phyloP scores from a whole-genome alignment of 1,140 invertebrate genomes.

The Cydia strobilella region DNA sequence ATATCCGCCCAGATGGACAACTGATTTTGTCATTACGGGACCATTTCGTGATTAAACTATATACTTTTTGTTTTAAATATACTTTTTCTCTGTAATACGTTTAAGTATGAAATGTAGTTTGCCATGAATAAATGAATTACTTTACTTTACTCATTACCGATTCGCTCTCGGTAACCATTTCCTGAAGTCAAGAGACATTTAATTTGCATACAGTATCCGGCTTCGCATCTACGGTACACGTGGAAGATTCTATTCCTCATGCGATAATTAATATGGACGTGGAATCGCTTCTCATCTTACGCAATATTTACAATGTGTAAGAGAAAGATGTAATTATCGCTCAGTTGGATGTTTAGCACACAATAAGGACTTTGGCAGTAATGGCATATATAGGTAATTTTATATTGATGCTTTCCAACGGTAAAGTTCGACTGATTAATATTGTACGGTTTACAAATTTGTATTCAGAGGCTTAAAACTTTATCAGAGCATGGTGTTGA shows the following conservation, averaged over 20 bases:
- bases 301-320: background rate
- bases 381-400: constrained; percentile 9
- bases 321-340: background rate
- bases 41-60: too few species aligned
- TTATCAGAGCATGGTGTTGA: background rate
- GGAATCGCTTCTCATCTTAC: background rate
- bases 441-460: background rate
- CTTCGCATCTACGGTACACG: background rate
- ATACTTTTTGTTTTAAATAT: too few species aligned
- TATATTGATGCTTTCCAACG: background rate
- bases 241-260: background rate
- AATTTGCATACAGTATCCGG: background rate
- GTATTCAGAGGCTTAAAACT: background rate
- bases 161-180: constrained; percentile 1
- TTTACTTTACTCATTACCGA: too few species aligned
- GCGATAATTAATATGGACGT: background rate
- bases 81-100: too few species aligned
- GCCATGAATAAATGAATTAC: too few species aligned
- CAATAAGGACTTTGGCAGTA: background rate
- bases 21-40: background rate
- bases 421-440: background rate
- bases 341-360: background rate
- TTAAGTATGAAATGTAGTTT: too few species aligned
- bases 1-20: too few species aligned
- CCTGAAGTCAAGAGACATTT: background rate